Conservation (phyloP, 2,113 vertebrate species). For the Siniperca knerii region DNA sequence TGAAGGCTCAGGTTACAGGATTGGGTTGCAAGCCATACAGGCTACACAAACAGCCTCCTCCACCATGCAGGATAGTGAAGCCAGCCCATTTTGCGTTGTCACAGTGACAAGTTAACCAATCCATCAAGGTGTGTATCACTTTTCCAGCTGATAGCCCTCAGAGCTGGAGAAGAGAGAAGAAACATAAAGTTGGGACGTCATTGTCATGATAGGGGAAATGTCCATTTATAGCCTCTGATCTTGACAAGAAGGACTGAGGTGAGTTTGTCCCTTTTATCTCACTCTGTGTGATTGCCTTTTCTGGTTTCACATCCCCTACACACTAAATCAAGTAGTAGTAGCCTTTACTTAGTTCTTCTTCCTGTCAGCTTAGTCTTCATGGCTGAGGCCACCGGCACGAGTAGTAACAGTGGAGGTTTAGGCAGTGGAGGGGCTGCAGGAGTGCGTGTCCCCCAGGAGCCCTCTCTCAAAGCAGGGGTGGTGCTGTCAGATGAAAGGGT, state of each 20-base stretch:
- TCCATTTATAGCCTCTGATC: constrained; percentile 10
- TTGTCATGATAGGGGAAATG: not conserved
- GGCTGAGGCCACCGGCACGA: constrained; percentile 60
- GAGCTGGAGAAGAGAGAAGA: constrained; percentile 30
- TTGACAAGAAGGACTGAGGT: constrained; percentile 20
- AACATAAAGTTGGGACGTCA: not conserved
- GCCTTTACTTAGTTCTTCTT: not conserved
- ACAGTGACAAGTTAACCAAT: constrained; percentile 29
- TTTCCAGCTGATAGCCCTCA: constrained; percentile 44
- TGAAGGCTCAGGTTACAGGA: constrained; percentile 68
- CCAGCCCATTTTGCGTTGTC: constrained; percentile 17
- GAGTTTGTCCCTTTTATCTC: constrained; percentile 19
- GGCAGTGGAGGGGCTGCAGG: constrained; percentile 53
- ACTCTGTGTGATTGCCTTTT: not conserved
- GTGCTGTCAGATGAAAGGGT: constrained; percentile 83
- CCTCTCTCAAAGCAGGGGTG: constrained; percentile 72
- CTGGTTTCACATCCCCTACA: constrained; percentile 1
- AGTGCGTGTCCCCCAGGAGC: constrained; percentile 65
- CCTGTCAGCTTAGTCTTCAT: constrained; percentile 43
- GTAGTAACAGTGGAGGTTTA: constrained; percentile 42
- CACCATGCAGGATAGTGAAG: constrained; percentile 28
- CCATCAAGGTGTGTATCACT: constrained; percentile 52
- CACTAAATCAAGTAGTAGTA: not conserved
- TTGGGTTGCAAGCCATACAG: constrained; percentile 63
- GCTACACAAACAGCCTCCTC: constrained; percentile 34